Evolutionary conservation across 1,140 invertebrate species (phyloP).

Genomic region (Oreohelix idahoensis): DNA sequence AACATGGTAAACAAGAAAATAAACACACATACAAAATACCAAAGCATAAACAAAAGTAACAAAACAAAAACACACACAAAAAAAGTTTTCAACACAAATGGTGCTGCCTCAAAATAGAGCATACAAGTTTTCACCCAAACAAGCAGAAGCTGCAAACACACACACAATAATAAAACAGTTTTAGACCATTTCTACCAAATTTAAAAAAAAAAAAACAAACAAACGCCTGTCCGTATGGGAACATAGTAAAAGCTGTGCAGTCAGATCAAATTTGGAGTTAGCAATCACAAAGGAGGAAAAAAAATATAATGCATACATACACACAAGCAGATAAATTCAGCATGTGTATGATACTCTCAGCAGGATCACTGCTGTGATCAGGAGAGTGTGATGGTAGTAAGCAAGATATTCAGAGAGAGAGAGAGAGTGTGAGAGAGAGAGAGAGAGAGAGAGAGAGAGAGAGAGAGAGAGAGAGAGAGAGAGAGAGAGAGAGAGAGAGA

Average conservation of each 20-base stretch:
- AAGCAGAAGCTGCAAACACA: neutral
- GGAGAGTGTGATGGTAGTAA: no score
- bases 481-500: neutral
- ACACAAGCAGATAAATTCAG: neutral
- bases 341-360: neutral
- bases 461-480: no score
- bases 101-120: neutral
- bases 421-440: no score
- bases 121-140: neutral
- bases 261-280: neutral
- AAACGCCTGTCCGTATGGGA: neutral
- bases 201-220: neutral
- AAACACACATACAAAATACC: no score
- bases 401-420: no score
- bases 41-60: neutral
- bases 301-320: neutral
- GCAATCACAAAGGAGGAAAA: neutral
- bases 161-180: neutral
- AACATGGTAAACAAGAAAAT: no score
- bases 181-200: no score
- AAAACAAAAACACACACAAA: neutral
- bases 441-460: no score
- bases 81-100: neutral
- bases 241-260: neutral
- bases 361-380: no score